phyloP scores from a whole-genome alignment of 2,888 invertebrate genomes.

The Phalangium opilio region DNA sequence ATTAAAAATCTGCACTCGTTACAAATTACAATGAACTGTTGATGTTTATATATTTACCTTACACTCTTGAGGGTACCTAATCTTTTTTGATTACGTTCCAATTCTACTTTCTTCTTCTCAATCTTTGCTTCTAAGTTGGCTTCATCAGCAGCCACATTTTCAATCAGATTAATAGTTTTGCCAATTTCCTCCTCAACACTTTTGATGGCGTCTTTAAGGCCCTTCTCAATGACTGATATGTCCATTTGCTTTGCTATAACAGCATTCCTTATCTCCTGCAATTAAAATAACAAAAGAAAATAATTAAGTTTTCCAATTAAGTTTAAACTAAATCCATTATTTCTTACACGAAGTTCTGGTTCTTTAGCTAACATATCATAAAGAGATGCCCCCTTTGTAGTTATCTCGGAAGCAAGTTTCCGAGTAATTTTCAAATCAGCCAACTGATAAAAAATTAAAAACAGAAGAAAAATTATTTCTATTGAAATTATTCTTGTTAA shows the following conservation, averaged over 20 bases:
- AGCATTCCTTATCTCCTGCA: slow-evolving; percentile 53
- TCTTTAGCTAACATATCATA: slow-evolving; percentile 85
- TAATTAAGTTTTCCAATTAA: neutral
- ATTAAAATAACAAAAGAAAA: slow-evolving; percentile 8
- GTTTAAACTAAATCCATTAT: neutral
- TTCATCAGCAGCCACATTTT: slow-evolving; percentile 73
- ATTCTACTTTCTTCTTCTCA: slow-evolving; percentile 71
- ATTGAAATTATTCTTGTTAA: too few relatives aligned
- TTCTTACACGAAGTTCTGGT: slow-evolving; percentile 46
- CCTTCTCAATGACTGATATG: slow-evolving; percentile 56
- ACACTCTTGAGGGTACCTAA: slow-evolving; percentile 87
- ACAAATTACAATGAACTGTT: neutral
- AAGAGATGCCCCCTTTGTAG: slow-evolving; percentile 72
- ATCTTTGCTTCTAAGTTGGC: slow-evolving; percentile 78
- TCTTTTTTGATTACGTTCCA: slow-evolving; percentile 82
- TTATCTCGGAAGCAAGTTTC: slow-evolving; percentile 76
- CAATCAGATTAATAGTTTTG: slow-evolving; percentile 52
- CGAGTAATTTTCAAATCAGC: slow-evolving; percentile 68
- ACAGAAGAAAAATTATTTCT: too few relatives aligned
- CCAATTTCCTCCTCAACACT: slow-evolving; percentile 49
- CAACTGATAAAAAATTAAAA: slow-evolving; percentile 39
- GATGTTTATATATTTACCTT: slow-evolving; percentile 40
- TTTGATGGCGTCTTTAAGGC: slow-evolving; percentile 56
- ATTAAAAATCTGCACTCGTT: slow-evolving; percentile 10
- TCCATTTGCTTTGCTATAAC: slow-evolving; percentile 74